These are phyloP conservation scores for Cataglyphis hispanica DNA, from an alignment of 1,140 invertebrate species.

Conservation along the genomic window DNA sequence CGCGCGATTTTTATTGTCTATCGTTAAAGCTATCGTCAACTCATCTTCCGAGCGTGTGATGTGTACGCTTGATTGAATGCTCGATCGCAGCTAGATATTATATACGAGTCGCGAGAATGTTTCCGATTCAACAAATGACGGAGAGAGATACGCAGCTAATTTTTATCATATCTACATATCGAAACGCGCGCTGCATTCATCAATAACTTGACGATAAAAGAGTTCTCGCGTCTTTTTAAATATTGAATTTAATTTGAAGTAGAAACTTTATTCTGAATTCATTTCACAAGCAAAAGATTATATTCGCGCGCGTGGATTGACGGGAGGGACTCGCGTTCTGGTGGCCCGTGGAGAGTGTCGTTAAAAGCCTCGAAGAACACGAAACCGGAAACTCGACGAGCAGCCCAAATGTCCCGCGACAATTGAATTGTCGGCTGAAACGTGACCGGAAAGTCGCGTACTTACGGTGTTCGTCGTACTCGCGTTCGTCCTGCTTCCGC, in stretches of 20 bases:
- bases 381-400: slow-evolving; percentile 79
- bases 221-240: neutral
- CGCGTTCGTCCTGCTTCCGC: neutral
- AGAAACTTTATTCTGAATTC: neutral
- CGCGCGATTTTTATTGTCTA: slow-evolving; percentile 52
- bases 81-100: slow-evolving; percentile 19
- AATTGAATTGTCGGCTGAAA: slow-evolving; percentile 81
- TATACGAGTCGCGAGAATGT: neutral
- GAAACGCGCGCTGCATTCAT: neutral
- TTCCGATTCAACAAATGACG: neutral
- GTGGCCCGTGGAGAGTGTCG: slow-evolving; percentile 75
- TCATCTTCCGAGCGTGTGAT: slow-evolving; percentile 24
- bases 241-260: neutral
- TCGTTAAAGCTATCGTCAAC: slow-evolving; percentile 47
- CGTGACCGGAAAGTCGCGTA: slow-evolving; percentile 81
- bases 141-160: neutral
- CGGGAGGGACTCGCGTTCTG: neutral
- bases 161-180: neutral
- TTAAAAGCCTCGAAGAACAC: slow-evolving; percentile 78
- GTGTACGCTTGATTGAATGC: slow-evolving; percentile 40
- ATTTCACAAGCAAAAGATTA: slow-evolving; percentile 13
- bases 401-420: slow-evolving; percentile 80
- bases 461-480: slow-evolving; percentile 55
- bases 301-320: neutral
- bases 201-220: neutral